These are phyloP conservation scores for Lepisosteus oculatus DNA, from an alignment of 2,113 vertebrate species.

Conservation along the genomic window DNA sequence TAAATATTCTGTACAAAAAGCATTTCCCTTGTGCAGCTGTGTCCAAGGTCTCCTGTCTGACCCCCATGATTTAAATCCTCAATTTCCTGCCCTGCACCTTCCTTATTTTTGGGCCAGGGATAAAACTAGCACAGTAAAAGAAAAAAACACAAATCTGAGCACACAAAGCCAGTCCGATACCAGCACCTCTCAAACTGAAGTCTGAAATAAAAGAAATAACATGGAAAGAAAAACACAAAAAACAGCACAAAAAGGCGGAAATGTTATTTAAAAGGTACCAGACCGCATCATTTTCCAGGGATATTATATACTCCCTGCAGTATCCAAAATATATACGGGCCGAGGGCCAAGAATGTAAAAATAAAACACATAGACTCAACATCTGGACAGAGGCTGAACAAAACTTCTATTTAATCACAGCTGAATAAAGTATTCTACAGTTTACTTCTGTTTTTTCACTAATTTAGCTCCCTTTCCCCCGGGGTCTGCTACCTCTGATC, in stretches of 20 bases:
- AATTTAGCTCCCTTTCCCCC: constrained; percentile 73
- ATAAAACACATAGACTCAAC: constrained; percentile 94
- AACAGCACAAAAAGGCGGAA: constrained; percentile 98
- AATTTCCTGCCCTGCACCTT: constrained; percentile 48
- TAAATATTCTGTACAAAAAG: constrained; percentile 16
- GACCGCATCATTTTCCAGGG: constrained; percentile 99
- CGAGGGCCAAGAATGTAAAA: constrained; percentile 89
- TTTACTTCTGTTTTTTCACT: constrained; percentile 85
- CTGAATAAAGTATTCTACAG: constrained; percentile 90
- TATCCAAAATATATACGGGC: constrained; percentile 99
- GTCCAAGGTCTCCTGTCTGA: constrained; percentile 44
- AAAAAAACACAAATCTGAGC: constrained; percentile 34
- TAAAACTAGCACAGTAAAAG: constrained; percentile 24
- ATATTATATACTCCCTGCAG: constrained; percentile 99
- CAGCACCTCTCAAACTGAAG: constrained; percentile 64
- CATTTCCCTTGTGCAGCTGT: constrained; percentile 29
- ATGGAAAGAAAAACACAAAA: constrained; percentile 98
- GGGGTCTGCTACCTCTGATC: constrained; percentile 32
- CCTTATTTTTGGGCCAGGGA: constrained; percentile 40
- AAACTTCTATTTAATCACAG: constrained; percentile 97
- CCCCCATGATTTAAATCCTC: constrained; percentile 46
- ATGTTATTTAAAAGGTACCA: constrained; percentile 99
- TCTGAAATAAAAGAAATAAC: constrained; percentile 98
- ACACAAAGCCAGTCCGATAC: constrained; percentile 56
- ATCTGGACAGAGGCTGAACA: constrained; percentile 98